phyloP scores from a whole-genome alignment of 2,888 invertebrate genomes.

The Volucella bombylans region DNA sequence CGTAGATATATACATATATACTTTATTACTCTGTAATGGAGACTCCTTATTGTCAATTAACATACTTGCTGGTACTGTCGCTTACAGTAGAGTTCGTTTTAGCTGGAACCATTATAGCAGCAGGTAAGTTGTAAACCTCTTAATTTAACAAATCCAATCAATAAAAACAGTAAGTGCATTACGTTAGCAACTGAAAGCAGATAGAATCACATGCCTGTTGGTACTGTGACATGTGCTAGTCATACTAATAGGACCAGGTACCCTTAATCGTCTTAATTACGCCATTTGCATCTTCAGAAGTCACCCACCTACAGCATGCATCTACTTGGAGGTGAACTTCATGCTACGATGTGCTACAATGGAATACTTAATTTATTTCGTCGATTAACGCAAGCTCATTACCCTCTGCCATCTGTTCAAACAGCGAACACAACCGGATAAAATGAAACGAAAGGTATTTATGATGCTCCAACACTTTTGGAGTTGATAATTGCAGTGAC shows the following conservation, averaged over 20 bases:
- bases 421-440: conserved; percentile 49
- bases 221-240: conserved; percentile 43
- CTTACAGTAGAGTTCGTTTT: conserved; percentile 22
- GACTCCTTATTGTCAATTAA: conserved; percentile 45
- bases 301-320: conserved; percentile 39
- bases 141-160: conserved; percentile 35
- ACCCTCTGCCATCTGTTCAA: conserved; percentile 3
- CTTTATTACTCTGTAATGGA: conserved; percentile 41
- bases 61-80: conserved; percentile 51
- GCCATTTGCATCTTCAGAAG: conserved; percentile 36
- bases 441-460: conserved; percentile 45
- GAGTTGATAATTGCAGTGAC: conserved; percentile 55
- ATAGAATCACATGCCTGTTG: no score
- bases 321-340: conserved; percentile 18
- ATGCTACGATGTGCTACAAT: conserved; percentile 31
- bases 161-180: conserved; percentile 12
- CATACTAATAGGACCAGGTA: conserved; percentile 43
- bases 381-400: conserved; percentile 43
- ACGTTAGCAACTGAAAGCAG: no score
- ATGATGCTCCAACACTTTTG: conserved; percentile 48
- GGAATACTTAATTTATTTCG: conserved; percentile 57
- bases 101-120: conserved; percentile 63
- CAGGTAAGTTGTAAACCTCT: conserved; percentile 63
- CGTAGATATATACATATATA: neutral
- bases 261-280: conserved; percentile 54